Conservation (phyloP, 1,140 invertebrate species). For the Bombus vancouverensis region DNA sequence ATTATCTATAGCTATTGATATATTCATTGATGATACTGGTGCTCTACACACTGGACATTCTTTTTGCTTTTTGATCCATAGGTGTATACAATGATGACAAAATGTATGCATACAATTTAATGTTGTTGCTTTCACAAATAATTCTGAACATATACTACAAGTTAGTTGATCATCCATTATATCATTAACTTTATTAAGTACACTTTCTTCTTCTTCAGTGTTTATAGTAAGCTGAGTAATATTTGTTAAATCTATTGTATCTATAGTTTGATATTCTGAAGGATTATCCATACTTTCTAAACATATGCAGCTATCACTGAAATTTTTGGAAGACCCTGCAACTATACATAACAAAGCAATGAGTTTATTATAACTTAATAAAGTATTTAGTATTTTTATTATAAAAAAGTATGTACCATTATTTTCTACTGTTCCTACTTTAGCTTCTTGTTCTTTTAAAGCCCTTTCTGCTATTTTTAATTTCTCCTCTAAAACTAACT, state of each 20-base stretch:
- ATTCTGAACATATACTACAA: slow-evolving; percentile 90
- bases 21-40: slow-evolving; percentile 82
- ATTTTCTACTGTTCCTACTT: slow-evolving; percentile 53
- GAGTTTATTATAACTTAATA: background rate
- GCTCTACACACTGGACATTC: slow-evolving; percentile 89
- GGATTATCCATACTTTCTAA: slow-evolving; percentile 64
- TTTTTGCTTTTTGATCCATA: slow-evolving; percentile 88
- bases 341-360: slow-evolving; percentile 21
- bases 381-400: background rate
- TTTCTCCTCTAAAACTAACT: slow-evolving; percentile 73
- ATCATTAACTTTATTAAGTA: slow-evolving; percentile 84
- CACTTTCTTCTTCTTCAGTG: slow-evolving; percentile 75
- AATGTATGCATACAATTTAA: slow-evolving; percentile 91
- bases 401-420: slow-evolving; percentile 39
- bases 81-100: slow-evolving; percentile 88
- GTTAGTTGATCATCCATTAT: slow-evolving; percentile 90
- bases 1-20: slow-evolving; percentile 84
- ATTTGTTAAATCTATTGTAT: slow-evolving; percentile 81
- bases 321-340: slow-evolving; percentile 15
- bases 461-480: slow-evolving; percentile 81
- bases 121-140: slow-evolving; percentile 88
- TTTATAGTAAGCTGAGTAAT: slow-evolving; percentile 48
- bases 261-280: slow-evolving; percentile 74
- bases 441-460: slow-evolving; percentile 79
- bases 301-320: slow-evolving; percentile 54